These are phyloP conservation scores for Cryptus armator DNA, from an alignment of 2,888 invertebrate genomes.

Conservation along the genomic window DNA sequence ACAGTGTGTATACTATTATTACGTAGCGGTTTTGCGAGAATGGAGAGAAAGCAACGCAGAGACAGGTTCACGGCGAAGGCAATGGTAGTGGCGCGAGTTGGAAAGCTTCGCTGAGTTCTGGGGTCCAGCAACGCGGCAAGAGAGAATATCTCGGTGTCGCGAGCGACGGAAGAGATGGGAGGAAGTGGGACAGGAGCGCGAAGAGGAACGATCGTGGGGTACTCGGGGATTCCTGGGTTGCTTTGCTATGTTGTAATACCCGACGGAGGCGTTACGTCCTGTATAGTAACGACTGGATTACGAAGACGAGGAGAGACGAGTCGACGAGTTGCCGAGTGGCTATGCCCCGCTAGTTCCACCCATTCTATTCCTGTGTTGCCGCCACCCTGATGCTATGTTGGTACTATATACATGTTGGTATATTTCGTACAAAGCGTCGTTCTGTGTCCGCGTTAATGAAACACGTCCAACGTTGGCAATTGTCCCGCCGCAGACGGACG, in stretches of 20 bases:
- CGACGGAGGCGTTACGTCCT: conserved; percentile 61
- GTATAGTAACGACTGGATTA: conserved; percentile 63
- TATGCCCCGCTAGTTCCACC: conserved; percentile 32
- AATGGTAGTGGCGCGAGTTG: neutral
- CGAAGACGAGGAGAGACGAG: conserved; percentile 55
- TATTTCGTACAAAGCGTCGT: conserved; percentile 65
- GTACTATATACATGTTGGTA: conserved; percentile 22
- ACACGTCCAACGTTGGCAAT: conserved; percentile 80
- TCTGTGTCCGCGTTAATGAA: conserved; percentile 80
- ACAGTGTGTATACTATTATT: conserved; percentile 25
- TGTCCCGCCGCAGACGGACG: conserved; percentile 76
- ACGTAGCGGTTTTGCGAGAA: neutral
- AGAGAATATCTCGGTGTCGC: conserved; percentile 16
- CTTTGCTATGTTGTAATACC: conserved; percentile 58
- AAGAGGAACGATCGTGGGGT: conserved; percentile 45
- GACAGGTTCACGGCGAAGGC: neutral
- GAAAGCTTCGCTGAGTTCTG: conserved; percentile 7
- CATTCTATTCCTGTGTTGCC: conserved; percentile 64
- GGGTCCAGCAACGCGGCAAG: neutral
- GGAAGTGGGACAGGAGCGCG: conserved; percentile 2
- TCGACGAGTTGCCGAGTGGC: conserved; percentile 63
- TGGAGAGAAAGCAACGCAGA: neutral
- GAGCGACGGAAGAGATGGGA: conserved; percentile 15
- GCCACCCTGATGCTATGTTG: conserved; percentile 21
- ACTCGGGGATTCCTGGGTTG: conserved; percentile 45